phyloP scores from a whole-genome alignment of 2,797 vertebrate genomes.

The Eurystomus glaucurus region DNA sequence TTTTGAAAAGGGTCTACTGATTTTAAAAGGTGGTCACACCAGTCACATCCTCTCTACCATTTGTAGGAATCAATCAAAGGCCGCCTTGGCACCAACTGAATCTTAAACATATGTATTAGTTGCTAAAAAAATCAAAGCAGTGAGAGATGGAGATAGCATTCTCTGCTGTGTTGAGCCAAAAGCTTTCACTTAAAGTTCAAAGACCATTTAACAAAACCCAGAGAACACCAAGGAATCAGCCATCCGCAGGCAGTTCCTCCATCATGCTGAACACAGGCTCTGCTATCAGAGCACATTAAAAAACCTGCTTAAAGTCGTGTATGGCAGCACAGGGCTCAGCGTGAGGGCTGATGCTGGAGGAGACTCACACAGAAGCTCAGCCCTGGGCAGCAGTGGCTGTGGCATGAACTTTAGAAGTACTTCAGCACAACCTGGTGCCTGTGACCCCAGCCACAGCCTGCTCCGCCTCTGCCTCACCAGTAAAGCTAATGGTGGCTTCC shows the following conservation, averaged over 20 bases:
- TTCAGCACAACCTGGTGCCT: not conserved
- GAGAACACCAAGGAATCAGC: not conserved
- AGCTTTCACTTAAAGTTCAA: not conserved
- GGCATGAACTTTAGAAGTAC: accelerated
- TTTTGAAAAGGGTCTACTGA: not conserved
- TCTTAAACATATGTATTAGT: not conserved
- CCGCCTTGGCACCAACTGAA: not conserved
- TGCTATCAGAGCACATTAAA: not conserved
- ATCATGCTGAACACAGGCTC: accelerated
- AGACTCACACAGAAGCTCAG: not conserved
- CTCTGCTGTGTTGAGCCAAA: not conserved
- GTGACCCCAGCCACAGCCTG: not conserved
- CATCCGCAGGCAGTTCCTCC: not conserved
- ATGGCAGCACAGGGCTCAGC: not conserved
- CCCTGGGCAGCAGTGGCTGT: not conserved
- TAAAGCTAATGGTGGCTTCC: not conserved
- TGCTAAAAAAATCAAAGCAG: not conserved
- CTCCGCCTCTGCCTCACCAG: not conserved
- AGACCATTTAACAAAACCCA: not conserved
- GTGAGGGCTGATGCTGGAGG: not conserved
- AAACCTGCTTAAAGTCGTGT: accelerated
- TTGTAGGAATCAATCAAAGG: not conserved
- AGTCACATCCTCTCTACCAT: not conserved
- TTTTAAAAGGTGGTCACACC: not conserved
- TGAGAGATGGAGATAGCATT: not conserved